Percentiles rank a stretch among this genome's conserved stretches.
Conservation (phyloP, 2,113 vertebrate species). For the Forbesichthys papilliferus region DNA sequence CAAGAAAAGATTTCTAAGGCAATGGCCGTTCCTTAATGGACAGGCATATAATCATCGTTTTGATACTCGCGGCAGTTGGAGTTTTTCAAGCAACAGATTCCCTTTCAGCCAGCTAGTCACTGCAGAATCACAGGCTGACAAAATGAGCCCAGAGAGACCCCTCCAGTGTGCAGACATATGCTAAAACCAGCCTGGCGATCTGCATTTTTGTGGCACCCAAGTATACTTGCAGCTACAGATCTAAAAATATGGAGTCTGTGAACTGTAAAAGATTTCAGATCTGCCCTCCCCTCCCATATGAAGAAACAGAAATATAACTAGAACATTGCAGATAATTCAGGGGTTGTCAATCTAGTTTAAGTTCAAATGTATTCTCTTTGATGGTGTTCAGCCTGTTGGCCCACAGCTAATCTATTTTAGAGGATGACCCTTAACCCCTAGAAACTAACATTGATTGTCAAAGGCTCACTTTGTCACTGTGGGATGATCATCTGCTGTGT, state of each 20-base stretch:
- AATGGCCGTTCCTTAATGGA: constrained; percentile 33
- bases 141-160: background rate
- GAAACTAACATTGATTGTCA: too few relatives aligned
- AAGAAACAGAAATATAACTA: too few relatives aligned
- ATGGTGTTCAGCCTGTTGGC: too few relatives aligned
- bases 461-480: too few relatives aligned
- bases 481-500: too few relatives aligned
- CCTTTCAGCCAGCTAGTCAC: constrained; percentile 10
- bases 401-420: too few relatives aligned
- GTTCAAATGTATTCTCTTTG: too few relatives aligned
- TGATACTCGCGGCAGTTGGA: constrained; percentile 32
- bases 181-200: constrained; percentile 12
- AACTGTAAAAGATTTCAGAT: constrained; percentile 15
- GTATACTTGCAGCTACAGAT: constrained; percentile 33
- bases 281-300: background rate
- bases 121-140: constrained; percentile 9
- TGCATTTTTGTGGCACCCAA: constrained; percentile 57
- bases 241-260: constrained; percentile 17
- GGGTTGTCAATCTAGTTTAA: too few relatives aligned
- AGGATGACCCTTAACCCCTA: too few relatives aligned
- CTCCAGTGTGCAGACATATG: constrained; percentile 25
- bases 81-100: constrained; percentile 30
- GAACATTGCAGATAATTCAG: too few relatives aligned
- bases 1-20: constrained; percentile 32
- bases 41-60: constrained; percentile 47